phyloP scores from a whole-genome alignment of 2,888 invertebrate species.

The Leptinotarsa haldemani region DNA sequence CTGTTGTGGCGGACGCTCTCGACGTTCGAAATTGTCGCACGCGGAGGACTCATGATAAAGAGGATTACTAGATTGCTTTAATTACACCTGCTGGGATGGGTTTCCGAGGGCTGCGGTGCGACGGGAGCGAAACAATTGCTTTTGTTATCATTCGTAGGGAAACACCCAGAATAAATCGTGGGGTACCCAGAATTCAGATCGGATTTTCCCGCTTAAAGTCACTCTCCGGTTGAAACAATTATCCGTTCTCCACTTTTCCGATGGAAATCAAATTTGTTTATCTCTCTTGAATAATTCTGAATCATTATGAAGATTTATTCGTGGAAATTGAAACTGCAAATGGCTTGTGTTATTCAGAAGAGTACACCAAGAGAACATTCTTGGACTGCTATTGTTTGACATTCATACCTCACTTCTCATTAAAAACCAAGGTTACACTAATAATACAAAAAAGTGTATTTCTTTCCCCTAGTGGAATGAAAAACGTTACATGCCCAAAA shows the following conservation, averaged over 20 bases:
- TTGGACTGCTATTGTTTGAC: too few relatives aligned
- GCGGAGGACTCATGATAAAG: slow-evolving; percentile 10
- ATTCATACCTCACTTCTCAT: too few relatives aligned
- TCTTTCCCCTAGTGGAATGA: too few relatives aligned
- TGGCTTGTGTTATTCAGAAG: too few relatives aligned
- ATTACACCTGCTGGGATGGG: slow-evolving; percentile 13
- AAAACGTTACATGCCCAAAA: too few relatives aligned
- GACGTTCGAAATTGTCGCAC: neutral
- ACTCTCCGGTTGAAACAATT: neutral
- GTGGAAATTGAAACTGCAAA: too few relatives aligned
- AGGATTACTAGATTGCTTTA: slow-evolving; percentile 15
- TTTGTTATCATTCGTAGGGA: slow-evolving; percentile 6
- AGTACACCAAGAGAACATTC: too few relatives aligned
- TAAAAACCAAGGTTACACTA: too few relatives aligned
- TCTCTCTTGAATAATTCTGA: too few relatives aligned
- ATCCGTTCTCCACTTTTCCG: neutral
- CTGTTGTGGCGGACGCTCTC: slow-evolving; percentile 9
- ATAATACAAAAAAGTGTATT: too few relatives aligned
- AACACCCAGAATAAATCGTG: neutral
- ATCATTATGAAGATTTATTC: too few relatives aligned
- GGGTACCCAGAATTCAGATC: neutral
- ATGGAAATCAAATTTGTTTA: too few relatives aligned
- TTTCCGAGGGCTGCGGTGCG: slow-evolving; percentile 2
- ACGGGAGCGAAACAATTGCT: slow-evolving; percentile 12
- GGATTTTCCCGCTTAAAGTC: neutral